Evolutionary conservation across 2,888 invertebrate species (phyloP).

Genomic region (Quadriops clusia): DNA sequence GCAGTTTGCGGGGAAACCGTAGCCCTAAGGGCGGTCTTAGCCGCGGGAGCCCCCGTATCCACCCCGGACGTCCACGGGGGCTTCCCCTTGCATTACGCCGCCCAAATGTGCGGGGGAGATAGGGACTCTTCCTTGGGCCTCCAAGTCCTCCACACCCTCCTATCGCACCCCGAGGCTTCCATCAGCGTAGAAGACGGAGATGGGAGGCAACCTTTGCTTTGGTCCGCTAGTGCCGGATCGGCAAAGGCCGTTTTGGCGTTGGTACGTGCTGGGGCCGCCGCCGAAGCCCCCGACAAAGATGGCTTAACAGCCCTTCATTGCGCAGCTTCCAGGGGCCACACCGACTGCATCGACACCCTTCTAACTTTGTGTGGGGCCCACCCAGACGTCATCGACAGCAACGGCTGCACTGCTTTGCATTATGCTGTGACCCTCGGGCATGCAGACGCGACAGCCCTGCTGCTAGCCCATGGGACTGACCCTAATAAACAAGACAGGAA

Average conservation of each 20-base stretch:
- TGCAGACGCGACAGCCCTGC: constrained; percentile 79
- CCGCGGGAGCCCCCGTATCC: constrained; percentile 76
- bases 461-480: constrained; percentile 83
- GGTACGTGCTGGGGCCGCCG: constrained; percentile 74
- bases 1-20: constrained; percentile 89
- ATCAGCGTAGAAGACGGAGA: constrained; percentile 85
- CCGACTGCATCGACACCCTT: constrained; percentile 79
- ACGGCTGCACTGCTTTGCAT: constrained; percentile 92
- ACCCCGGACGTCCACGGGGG: constrained; percentile 90
- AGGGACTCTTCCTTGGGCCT: constrained; percentile 50
- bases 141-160: constrained; percentile 66
- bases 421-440: constrained; percentile 92
- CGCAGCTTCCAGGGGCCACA: constrained; percentile 92
- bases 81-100: constrained; percentile 92
- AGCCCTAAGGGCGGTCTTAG: constrained; percentile 71
- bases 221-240: constrained; percentile 96
- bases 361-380: constrained; percentile 79
- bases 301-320: constrained; percentile 93
- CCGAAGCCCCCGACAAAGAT: constrained; percentile 79
- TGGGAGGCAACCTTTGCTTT: constrained; percentile 84
- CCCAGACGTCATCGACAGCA: constrained; percentile 81
- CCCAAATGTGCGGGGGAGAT: constrained; percentile 84
- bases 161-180: constrained; percentile 63
- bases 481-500: constrained; percentile 86
- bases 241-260: constrained; percentile 82